phyloP scores from a whole-genome alignment of 30 jellyfish, hydroid and myxozoan species.

The Pseudorhiza aurosa region DNA sequence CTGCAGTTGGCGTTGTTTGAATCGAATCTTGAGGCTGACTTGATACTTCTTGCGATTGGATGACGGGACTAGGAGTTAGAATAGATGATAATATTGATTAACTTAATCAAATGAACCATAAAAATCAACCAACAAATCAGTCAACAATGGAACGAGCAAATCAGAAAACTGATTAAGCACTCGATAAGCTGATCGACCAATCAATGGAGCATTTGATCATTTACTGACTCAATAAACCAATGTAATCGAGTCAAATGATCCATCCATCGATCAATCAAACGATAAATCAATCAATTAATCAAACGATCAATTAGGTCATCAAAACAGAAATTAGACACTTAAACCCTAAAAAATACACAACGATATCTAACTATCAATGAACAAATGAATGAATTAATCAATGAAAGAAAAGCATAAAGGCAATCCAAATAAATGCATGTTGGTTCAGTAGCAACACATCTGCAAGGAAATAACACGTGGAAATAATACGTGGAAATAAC shows the following conservation, averaged over 20 bases:
- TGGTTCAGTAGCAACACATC: too few relatives aligned
- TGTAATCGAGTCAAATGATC: too few relatives aligned
- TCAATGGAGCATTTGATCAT: neutral
- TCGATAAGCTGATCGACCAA: neutral
- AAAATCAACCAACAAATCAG: neutral
- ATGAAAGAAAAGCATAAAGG: too few relatives aligned
- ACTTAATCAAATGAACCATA: neutral
- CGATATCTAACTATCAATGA: too few relatives aligned
- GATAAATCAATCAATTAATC: neutral
- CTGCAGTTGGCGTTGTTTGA: conserved; percentile 53
- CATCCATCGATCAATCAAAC: neutral
- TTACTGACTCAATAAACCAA: neutral
- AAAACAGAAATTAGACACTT: too few relatives aligned
- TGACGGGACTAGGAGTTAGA: conserved; percentile 50
- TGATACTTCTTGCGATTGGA: conserved; percentile 75
- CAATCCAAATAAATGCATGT: too few relatives aligned
- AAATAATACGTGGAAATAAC: too few relatives aligned
- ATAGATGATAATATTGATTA: too few relatives aligned
- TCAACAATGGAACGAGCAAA: too few relatives aligned
- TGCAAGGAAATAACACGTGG: too few relatives aligned
- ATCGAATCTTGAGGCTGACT: conserved; percentile 46
- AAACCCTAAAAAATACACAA: too few relatives aligned
- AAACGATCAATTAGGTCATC: neutral
- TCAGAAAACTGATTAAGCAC: neutral
- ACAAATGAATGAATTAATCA: too few relatives aligned